phyloP scores from a whole-genome alignment of 1,140 invertebrate genomes.

The Amyelois transitella region DNA sequence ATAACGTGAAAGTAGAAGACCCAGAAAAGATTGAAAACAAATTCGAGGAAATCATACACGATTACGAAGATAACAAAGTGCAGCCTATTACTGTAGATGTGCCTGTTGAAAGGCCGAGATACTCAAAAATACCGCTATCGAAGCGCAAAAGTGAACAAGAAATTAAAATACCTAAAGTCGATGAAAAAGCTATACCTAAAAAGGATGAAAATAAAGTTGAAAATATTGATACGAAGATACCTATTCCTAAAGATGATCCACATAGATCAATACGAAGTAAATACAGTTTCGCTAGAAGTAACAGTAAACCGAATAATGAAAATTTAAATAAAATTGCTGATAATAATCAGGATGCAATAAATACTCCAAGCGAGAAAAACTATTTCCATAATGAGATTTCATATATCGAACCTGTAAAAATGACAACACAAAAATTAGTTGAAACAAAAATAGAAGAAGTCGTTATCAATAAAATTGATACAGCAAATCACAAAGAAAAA shows the following conservation, averaged over 20 bases:
- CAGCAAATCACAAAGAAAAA: not conserved
- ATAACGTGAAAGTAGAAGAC: slow-evolving; percentile 30
- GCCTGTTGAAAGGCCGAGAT: slow-evolving; percentile 26
- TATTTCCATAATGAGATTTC: not conserved
- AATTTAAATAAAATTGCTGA: not conserved
- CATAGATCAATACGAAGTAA: slow-evolving; percentile 6
- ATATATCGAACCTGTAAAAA: not conserved
- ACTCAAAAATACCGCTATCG: slow-evolving; percentile 47
- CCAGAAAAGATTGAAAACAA: slow-evolving; percentile 39
- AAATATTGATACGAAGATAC: slow-evolving; percentile 9
- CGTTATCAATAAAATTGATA: slow-evolving; percentile 5
- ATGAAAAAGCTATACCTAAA: slow-evolving; percentile 2
- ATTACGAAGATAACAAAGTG: slow-evolving; percentile 45
- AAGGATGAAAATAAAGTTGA: slow-evolving; percentile 2
- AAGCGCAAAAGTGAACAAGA: slow-evolving; percentile 44
- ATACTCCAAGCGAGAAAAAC: not conserved
- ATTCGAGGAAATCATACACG: slow-evolving; percentile 62
- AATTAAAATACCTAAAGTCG: slow-evolving; percentile 23
- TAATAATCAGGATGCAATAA: not conserved
- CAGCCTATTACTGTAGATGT: slow-evolving; percentile 17
- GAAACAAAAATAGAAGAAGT: slow-evolving; percentile 11
- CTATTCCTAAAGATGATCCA: slow-evolving; percentile 12
- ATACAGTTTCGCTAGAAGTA: not conserved
- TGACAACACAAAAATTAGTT: not conserved
- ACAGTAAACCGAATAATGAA: not conserved